A percentile compares a stretch with the other conserved stretches of the same genome.
These are phyloP conservation scores for Emydoidea blandingii DNA, from an alignment of 2,797 vertebrate species.

Conservation along the genomic window DNA sequence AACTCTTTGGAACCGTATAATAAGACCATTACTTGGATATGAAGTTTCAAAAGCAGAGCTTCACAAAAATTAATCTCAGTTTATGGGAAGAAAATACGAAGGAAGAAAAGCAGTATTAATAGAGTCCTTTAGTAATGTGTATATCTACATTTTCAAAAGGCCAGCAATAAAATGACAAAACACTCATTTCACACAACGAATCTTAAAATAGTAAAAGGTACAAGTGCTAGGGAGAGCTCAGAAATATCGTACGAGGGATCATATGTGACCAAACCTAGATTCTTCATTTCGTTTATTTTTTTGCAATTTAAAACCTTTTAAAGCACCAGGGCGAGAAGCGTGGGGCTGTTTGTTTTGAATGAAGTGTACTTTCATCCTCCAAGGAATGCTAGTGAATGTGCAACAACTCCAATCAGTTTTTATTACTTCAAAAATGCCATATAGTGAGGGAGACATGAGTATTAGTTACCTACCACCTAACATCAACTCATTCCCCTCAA, in stretches of 20 bases:
- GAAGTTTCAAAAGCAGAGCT: background rate
- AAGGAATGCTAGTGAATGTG: background rate
- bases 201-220: background rate
- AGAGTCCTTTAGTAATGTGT: background rate
- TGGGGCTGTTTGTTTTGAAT: background rate
- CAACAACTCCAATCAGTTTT: background rate
- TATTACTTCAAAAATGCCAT: background rate
- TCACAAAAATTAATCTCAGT: background rate
- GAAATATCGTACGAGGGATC: background rate
- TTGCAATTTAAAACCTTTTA: background rate
- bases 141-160: background rate
- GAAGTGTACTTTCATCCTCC: background rate
- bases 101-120: background rate
- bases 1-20: background rate
- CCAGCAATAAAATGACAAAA: background rate
- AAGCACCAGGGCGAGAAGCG: background rate
- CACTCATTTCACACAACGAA: background rate
- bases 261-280: background rate
- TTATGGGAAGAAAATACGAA: background rate
- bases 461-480: background rate
- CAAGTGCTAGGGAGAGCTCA: background rate
- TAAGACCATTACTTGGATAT: background rate
- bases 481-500: background rate
- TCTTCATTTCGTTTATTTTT: background rate
- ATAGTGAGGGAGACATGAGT: background rate